Evolutionary conservation across 2,797 vertebrate species (phyloP), one percentile per base, ranked within the genome.

Genomic region (Pseudochaenichthys georgianus): DNA sequence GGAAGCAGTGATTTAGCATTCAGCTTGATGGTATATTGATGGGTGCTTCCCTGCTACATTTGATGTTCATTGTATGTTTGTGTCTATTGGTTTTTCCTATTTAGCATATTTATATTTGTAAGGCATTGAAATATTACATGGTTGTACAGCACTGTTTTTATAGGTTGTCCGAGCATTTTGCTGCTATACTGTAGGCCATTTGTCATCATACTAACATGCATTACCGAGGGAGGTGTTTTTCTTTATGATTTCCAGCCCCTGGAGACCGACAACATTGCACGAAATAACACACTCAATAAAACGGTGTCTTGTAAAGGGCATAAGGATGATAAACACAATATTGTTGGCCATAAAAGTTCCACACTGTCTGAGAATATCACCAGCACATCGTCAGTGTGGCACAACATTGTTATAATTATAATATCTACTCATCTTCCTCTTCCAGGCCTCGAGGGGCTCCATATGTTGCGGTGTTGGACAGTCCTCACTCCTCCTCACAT

Each of bases 351-450:
- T 73, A 63, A 85, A 66, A 7, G 43, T 70, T 81, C 57, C 13
- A 53, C 64, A 63, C 75, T 73, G 71, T 80, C 71, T 81, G 71
- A 57, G 80, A 81, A 79, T 83, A 78, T 88, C 68, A 78, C 47
- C 64, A 6, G 73, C 71, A 38, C 47, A 63, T 83, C 82, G 77
- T 62, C 65, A 62, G 54, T 28, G 78, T 77, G 74, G 78, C 76
- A 77, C 81, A 78, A 79, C 85, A 84, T 91, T 85, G 86, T 89
- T 84, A 58, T 82, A 87, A 90, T 88, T 88, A 80, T 85, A 59
- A 81, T 86, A 91, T 79, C 45, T 19, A 12, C 77, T 87, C 74
- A 5, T 83, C 76, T 77, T 69, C 71, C 62, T 54, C 80, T 73
- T 80, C 64, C 64, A 41, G 77, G 66, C 87, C 87, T 87, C 34